phyloP scores from a whole-genome alignment of 2,113 vertebrate species.

The Dunckerocampus dactyliophorus region DNA sequence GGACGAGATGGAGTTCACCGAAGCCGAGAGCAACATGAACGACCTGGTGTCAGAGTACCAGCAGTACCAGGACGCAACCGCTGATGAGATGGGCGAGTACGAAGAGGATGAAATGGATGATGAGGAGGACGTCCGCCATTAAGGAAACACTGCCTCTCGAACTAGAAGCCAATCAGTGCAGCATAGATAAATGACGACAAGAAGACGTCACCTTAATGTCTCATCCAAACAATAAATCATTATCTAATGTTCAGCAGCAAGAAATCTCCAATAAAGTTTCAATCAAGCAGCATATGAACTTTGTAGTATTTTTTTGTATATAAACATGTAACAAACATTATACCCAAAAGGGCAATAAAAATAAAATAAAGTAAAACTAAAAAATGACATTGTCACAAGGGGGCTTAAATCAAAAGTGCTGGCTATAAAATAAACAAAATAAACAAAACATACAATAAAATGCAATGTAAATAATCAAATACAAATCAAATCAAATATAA shows the following conservation, averaged over 20 bases:
- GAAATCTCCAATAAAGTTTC: neutral
- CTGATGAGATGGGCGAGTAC: conserved; percentile 76
- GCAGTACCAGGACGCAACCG: conserved; percentile 90
- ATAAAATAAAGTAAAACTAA: neutral
- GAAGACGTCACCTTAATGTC: neutral
- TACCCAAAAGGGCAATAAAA: neutral
- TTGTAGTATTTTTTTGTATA: neutral
- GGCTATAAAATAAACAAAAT: neutral
- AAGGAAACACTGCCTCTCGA: neutral
- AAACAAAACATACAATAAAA: too few species aligned
- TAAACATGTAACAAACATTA: neutral
- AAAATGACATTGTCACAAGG: too few species aligned
- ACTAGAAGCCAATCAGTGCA: neutral
- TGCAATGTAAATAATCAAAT: too few species aligned
- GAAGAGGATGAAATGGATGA: conserved; percentile 76
- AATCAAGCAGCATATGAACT: too few species aligned
- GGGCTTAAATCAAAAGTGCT: neutral
- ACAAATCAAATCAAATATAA: too few species aligned
- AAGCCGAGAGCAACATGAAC: conserved; percentile 94
- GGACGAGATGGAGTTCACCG: conserved; percentile 94
- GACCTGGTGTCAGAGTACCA: conserved; percentile 90
- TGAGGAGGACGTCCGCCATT: conserved; percentile 62
- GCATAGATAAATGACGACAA: neutral
- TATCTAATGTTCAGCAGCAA: neutral
- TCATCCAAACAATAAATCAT: neutral